Percentiles rank a stretch among this genome's conserved stretches.
Conservation (phyloP, 2,113 vertebrate genomes). For the Lepus americanus region DNA sequence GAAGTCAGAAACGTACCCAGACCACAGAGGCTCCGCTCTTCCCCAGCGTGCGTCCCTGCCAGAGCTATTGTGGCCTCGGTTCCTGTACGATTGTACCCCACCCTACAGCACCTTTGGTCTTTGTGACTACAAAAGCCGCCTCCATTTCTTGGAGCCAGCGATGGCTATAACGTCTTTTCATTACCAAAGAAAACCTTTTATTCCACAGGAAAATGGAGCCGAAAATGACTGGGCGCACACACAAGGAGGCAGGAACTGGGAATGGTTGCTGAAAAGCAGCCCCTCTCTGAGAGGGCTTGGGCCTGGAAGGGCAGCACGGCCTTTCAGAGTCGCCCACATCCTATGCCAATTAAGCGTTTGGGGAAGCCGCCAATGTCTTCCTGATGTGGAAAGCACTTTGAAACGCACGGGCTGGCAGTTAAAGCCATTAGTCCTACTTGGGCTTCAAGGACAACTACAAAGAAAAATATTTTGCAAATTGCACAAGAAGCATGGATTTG, state of each 20-base stretch:
- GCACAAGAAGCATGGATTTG: slow-evolving; percentile 51
- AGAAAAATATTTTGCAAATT: slow-evolving; percentile 75
- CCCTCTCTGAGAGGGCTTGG: background rate
- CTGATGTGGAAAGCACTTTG: slow-evolving; percentile 76
- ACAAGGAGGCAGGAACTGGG: slow-evolving; percentile 31
- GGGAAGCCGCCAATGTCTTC: slow-evolving; percentile 64
- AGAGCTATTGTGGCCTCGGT: background rate
- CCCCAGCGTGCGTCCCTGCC: background rate
- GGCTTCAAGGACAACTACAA: slow-evolving; percentile 67
- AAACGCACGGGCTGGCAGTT: slow-evolving; percentile 61
- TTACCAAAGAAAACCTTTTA: slow-evolving; percentile 68
- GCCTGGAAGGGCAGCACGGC: background rate
- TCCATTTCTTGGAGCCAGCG: slow-evolving; percentile 26
- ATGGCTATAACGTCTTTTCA: background rate
- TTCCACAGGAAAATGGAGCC: slow-evolving; percentile 37
- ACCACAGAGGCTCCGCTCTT: background rate
- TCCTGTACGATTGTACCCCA: background rate
- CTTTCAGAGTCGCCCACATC: slow-evolving; percentile 48
- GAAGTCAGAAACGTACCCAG: background rate
- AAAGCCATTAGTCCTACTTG: slow-evolving; percentile 76
- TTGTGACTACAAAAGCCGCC: background rate
- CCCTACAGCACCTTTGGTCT: background rate
- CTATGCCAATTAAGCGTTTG: slow-evolving; percentile 59
- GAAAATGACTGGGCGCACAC: background rate
- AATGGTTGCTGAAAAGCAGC: slow-evolving; percentile 13